phyloP scores from a whole-genome alignment of 2,797 vertebrate species.

The Eidolon dupreanum region DNA sequence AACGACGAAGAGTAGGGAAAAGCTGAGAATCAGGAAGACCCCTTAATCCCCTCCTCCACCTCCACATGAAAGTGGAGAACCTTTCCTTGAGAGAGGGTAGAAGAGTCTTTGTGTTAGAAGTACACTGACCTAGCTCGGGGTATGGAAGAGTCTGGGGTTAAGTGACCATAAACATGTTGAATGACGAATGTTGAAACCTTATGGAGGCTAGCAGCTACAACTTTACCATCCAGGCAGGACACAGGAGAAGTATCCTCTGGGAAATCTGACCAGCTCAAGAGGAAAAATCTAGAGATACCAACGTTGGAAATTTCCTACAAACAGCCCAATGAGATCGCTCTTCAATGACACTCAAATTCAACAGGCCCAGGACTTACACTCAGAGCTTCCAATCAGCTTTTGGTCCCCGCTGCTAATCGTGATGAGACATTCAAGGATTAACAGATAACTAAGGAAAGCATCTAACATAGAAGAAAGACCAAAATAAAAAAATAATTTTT shows the following conservation, averaged over 20 bases:
- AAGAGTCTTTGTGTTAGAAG: neutral
- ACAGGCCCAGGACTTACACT: neutral
- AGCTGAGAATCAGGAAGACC: neutral
- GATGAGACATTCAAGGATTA: neutral
- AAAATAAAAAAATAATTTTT: neutral
- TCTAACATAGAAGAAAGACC: neutral
- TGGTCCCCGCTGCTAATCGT: neutral
- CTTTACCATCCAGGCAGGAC: neutral
- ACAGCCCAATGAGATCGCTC: neutral
- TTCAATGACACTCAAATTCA: neutral
- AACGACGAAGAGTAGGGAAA: neutral
- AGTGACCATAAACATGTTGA: neutral
- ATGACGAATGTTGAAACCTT: neutral
- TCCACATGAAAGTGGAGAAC: neutral
- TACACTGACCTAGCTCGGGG: neutral
- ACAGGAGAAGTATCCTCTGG: neutral
- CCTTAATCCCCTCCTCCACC: neutral
- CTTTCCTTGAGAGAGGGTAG: neutral
- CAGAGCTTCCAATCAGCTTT: neutral
- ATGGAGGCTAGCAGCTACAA: neutral
- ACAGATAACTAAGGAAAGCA: neutral
- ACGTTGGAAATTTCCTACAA: neutral
- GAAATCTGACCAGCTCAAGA: neutral
- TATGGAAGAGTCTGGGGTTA: neutral
- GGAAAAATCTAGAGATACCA: neutral